A percentile compares a stretch with the other conserved stretches of the same genome.
These are phyloP conservation scores for Sinhomidia bicolor DNA, from an alignment of 2,888 invertebrate species.

Conservation along the genomic window DNA sequence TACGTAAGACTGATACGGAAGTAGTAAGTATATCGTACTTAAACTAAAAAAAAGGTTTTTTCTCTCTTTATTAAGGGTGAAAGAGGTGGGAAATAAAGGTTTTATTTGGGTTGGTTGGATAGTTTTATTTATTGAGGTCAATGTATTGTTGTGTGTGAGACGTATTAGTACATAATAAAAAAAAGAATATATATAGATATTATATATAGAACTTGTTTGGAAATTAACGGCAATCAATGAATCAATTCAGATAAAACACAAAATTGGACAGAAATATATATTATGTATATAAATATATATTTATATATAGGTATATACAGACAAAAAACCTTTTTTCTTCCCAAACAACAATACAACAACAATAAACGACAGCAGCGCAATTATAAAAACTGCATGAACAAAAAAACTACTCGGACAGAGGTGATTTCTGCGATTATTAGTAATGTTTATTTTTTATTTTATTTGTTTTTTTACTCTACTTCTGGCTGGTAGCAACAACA, in stretches of 20 bases:
- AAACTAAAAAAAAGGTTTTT: conserved; percentile 22
- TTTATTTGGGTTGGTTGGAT: conserved; percentile 32
- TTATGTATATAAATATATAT: conserved; percentile 18
- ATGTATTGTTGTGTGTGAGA: conserved; percentile 72
- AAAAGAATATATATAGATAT: conserved; percentile 24
- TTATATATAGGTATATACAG: conserved; percentile 14
- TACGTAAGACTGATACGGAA: conserved; percentile 37
- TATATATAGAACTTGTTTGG: conserved; percentile 49
- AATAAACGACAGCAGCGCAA: conserved; percentile 64
- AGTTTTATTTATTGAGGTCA: conserved; percentile 52
- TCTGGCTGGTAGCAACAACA: conserved; percentile 67
- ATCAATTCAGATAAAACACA: conserved; percentile 48
- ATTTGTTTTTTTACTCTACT: conserved; percentile 65
- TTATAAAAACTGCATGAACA: conserved; percentile 68
- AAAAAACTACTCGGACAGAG: conserved; percentile 74
- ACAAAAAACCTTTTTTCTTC: conserved; percentile 59
- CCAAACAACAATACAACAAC: conserved; percentile 72
- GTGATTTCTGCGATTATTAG: conserved; percentile 69
- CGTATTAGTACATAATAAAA: conserved; percentile 57
- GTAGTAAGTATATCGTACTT: conserved; percentile 26
- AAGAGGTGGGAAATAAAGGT: conserved; percentile 35
- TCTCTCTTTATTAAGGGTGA: conserved; percentile 23
- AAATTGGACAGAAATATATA: conserved; percentile 40
- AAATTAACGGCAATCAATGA: conserved; percentile 62
- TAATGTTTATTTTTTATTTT: conserved; percentile 53